Conservation (phyloP, 2,888 invertebrate genomes). For the Gortyna flavago region DNA sequence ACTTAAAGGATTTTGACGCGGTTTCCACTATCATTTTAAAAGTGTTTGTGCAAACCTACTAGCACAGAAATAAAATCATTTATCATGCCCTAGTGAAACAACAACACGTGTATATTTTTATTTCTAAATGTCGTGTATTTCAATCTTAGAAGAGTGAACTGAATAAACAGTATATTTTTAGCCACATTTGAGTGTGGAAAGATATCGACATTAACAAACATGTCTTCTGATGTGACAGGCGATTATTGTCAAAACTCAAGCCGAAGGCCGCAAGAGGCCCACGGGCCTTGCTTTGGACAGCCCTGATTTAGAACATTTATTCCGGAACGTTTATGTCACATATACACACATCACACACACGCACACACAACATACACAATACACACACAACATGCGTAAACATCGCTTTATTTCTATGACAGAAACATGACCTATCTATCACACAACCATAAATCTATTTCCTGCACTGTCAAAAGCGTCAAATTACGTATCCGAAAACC, state of each 20-base stretch:
- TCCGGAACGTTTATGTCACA: no score
- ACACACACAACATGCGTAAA: not conserved
- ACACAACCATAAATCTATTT: no score
- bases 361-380: no score
- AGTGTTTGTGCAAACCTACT: not conserved
- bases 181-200: not conserved
- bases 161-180: slow-evolving; percentile 4
- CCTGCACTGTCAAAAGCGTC: not conserved
- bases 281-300: not conserved
- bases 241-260: not conserved
- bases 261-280: not conserved
- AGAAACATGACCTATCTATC: not conserved
- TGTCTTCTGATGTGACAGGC: not conserved
- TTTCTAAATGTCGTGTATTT: not conserved
- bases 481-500: not conserved
- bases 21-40: no score
- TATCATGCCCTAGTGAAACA: not conserved
- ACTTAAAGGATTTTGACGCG: no score
- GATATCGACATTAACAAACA: not conserved
- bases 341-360: no score
- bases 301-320: no score
- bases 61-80: no score
- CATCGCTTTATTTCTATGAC: not conserved
- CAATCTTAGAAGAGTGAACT: not conserved
- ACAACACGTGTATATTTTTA: not conserved